A percentile compares a stretch with the other conserved stretches of the same genome.
Conservation (phyloP, 2,797 vertebrate species). For the Botia kubotai region DNA sequence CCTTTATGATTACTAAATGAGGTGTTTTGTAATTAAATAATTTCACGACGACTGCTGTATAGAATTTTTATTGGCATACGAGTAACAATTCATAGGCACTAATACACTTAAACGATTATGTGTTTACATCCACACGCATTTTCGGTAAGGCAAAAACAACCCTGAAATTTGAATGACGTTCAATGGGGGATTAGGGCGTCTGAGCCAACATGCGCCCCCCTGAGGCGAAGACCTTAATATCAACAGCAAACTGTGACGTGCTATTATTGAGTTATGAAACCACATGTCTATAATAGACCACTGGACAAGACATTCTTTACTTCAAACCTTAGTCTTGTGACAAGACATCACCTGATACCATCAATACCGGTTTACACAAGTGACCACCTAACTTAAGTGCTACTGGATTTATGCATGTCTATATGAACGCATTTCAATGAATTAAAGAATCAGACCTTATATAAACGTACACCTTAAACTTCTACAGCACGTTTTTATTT, state of each 20-base stretch:
- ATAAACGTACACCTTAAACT: too few species aligned
- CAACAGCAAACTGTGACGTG: not conserved
- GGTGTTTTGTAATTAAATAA: not conserved
- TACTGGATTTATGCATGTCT: not conserved
- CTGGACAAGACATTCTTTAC: not conserved
- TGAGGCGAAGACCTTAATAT: not conserved
- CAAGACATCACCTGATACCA: not conserved
- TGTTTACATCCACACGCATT: not conserved
- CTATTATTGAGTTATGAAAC: not conserved
- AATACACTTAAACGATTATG: too few species aligned
- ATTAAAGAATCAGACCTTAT: not conserved
- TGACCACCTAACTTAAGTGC: not conserved
- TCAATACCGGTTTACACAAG: not conserved
- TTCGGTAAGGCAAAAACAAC: not conserved
- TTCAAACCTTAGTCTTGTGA: constrained; percentile 5
- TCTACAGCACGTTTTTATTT: not conserved
- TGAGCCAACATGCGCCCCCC: not conserved
- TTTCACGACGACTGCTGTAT: not conserved
- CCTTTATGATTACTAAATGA: not conserved
- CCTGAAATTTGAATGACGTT: not conserved
- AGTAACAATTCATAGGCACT: too few species aligned
- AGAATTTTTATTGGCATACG: not conserved
- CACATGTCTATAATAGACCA: not conserved
- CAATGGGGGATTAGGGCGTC: not conserved
- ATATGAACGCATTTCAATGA: not conserved